Base-by-base conservation (phyloP, 2,888 invertebrate species). In the Apocheima hispidaria region DNA sequence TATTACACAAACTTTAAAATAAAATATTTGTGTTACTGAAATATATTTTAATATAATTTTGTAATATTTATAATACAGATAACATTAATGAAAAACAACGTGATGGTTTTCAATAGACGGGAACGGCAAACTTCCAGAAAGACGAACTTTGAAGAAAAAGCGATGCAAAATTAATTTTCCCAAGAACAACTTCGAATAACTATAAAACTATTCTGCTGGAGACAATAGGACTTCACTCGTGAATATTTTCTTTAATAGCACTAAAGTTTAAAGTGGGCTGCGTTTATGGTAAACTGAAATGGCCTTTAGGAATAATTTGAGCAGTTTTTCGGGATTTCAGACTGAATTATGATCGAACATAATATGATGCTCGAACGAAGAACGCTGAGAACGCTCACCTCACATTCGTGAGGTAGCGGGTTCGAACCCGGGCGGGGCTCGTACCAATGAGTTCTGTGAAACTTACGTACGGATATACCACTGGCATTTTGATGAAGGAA, bases 121-220 rank as follows among this genome's bases (percentile, higher is more conserved):
- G 16, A 43, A 33, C 26, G 4, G 20, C 9, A 2, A 46, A 55
- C 46, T 55, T 50, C 33, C 12, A 41, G 10, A 26, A 46, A n/a
- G n/a, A n/a, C n/a, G n/a, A 55, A 51, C 50, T 61, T 59, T 20
- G 18, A 53, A 61, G 59, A 71, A 73, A 60, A 49, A 43, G 61
- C 48, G 60, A 61, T 55, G 65, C 62, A 63, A 77, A 86, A 88
- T 84, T 83, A 87, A 87, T 86, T 86, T 82, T 76, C 75, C 71
- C 67, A 60, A 63, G 78, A 81, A 76, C 75, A 85, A 88, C 74
- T 87, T 86, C 70, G 78, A 81, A 85, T 78, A 80, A 85, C 82
- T 82, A 78, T 81, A 77, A 79, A 88, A 88, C 83, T 87, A 84
- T 87, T 87, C 83, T 79, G 66, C 68, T 66, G 23, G 59, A 78